These are phyloP conservation scores for Spodoptera litura DNA, from an alignment of 1,140 invertebrate genomes.

Conservation along the genomic window DNA sequence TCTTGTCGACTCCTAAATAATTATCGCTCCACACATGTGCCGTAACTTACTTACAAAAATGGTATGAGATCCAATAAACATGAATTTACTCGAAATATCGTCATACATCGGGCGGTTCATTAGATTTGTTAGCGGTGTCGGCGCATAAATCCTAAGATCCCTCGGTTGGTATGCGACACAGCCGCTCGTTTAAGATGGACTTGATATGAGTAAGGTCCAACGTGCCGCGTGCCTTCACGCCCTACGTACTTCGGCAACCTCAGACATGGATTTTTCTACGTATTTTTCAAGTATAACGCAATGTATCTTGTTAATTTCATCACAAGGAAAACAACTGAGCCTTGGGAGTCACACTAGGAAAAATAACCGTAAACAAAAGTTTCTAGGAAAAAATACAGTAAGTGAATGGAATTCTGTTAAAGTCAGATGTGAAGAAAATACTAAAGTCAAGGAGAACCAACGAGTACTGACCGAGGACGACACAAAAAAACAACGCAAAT, in stretches of 20 bases:
- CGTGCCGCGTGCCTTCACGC: constrained; percentile 72
- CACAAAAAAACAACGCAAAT: constrained; percentile 15
- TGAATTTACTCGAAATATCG: constrained; percentile 45
- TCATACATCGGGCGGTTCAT: constrained; percentile 47
- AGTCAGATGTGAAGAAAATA: constrained; percentile 34
- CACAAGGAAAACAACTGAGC: not conserved
- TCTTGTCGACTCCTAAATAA: constrained; percentile 52
- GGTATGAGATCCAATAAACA: constrained; percentile 32
- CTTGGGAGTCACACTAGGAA: not conserved
- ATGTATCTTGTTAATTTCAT: not conserved
- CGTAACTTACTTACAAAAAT: constrained; percentile 13
- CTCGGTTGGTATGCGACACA: constrained; percentile 71
- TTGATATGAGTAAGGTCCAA: constrained; percentile 66
- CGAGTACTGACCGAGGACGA: not conserved
- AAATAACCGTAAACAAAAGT: constrained; percentile 23
- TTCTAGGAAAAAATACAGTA: constrained; percentile 46
- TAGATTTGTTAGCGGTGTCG: constrained; percentile 58
- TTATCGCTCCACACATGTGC: constrained; percentile 34
- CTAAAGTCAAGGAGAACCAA: constrained; percentile 13
- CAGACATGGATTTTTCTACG: constrained; percentile 54
- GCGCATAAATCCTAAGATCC: constrained; percentile 56
- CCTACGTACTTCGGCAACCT: constrained; percentile 61
- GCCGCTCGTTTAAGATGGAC: constrained; percentile 70
- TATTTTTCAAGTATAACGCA: constrained; percentile 12
- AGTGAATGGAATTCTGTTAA: constrained; percentile 37